Percentiles rank a stretch among this genome's conserved stretches.
Conservation (phyloP, 2,797 vertebrate species). For the Notoglanidium macrostoma region DNA sequence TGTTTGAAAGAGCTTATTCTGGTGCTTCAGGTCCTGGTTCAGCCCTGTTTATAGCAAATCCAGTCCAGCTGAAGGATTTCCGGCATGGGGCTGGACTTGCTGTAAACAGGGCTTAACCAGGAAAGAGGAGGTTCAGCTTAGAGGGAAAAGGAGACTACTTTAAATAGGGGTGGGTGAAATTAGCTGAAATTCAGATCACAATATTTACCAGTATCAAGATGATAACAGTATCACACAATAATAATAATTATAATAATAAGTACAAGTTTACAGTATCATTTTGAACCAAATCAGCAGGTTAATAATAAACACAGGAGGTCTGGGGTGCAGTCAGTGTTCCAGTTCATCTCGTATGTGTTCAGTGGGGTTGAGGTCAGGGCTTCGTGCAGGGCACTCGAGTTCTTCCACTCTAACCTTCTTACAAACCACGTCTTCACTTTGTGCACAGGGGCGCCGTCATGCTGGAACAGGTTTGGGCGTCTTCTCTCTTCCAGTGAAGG, state of each 20-base stretch:
- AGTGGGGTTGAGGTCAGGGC: background rate
- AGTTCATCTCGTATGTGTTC: background rate
- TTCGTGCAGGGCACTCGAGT: background rate
- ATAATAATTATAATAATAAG: background rate
- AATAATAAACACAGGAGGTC: background rate
- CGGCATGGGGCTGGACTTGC: too few species aligned
- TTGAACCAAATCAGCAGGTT: background rate
- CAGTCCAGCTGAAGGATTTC: background rate
- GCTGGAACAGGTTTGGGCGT: background rate
- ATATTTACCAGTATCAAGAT: background rate
- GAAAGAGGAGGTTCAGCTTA: background rate
- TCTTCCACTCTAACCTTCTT: background rate
- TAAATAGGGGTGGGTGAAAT: too few species aligned
- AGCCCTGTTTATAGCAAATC: background rate
- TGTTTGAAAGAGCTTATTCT: background rate
- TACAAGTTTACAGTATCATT: background rate
- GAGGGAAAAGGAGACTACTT: background rate
- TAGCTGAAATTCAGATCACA: background rate
- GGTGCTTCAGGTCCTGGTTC: background rate
- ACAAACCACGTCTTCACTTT: background rate
- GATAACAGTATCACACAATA: background rate
- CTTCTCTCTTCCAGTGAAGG: background rate
- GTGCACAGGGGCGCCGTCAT: background rate
- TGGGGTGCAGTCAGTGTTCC: background rate
- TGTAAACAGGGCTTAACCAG: background rate